Conservation (phyloP, 2,797 vertebrate species). For the Sebastes steindachneri region DNA sequence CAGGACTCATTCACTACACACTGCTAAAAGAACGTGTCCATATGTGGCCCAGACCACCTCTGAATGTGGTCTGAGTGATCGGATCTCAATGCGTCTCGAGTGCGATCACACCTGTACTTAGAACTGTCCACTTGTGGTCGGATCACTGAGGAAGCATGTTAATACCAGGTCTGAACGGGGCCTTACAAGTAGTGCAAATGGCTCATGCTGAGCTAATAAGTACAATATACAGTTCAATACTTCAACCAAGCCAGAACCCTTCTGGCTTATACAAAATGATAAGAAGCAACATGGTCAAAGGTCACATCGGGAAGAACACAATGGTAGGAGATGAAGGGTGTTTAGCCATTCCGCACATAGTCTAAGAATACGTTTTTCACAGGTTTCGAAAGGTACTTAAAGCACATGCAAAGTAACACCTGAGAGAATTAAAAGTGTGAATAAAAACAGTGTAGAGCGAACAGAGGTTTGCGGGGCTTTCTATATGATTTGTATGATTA, state of each 20-base stretch:
- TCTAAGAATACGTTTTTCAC: neutral
- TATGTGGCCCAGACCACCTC: no score
- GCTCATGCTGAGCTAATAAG: slow-evolving; percentile 17
- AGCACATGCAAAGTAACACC: neutral
- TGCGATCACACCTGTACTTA: no score
- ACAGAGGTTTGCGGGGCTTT: neutral
- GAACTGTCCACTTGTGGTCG: no score
- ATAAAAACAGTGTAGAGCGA: neutral
- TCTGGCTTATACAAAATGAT: neutral
- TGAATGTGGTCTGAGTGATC: no score
- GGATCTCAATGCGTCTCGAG: no score
- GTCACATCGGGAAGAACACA: slow-evolving; percentile 8
- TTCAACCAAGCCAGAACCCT: neutral
- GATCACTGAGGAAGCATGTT: no score
- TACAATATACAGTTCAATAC: neutral
- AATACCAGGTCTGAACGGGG: no score
- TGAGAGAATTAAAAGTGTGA: neutral
- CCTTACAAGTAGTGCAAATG: slow-evolving; percentile 36
- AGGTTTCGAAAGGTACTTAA: neutral
- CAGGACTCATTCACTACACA: no score
- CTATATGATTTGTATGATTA: neutral
- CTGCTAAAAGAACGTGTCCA: no score
- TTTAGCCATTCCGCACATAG: neutral
- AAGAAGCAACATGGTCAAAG: neutral
- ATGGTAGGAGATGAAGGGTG: neutral